These are phyloP conservation scores for Ennomos erosarius DNA, from an alignment of 2,888 invertebrate genomes.

Conservation along the genomic window DNA sequence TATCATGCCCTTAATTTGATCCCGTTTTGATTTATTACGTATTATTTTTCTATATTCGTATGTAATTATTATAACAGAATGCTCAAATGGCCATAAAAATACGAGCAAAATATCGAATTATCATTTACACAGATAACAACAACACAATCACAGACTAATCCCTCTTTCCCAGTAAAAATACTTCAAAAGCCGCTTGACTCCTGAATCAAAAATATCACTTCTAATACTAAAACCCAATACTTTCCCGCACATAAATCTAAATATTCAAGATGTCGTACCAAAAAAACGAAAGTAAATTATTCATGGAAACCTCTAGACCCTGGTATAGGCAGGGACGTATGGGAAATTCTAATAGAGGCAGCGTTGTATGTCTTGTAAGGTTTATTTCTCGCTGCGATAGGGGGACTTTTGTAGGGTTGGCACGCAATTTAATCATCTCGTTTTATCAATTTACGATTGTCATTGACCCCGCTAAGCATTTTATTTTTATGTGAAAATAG, in stretches of 20 bases:
- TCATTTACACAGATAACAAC: neutral
- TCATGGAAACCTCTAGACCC: conserved; percentile 50
- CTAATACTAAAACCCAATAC: conserved; percentile 48
- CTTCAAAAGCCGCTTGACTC: conserved; percentile 22
- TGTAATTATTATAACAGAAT: no score
- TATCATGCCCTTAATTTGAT: no score
- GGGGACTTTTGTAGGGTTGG: conserved; percentile 27
- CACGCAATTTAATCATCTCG: neutral
- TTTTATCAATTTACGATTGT: no score
- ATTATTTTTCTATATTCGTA: no score
- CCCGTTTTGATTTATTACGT: no score
- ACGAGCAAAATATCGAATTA: no score
- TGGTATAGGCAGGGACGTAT: conserved; percentile 35
- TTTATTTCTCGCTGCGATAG: conserved; percentile 33
- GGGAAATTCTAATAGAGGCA: conserved; percentile 36
- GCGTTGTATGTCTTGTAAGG: conserved; percentile 32
- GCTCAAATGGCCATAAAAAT: no score
- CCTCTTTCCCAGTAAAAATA: neutral
- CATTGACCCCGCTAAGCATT: no score
- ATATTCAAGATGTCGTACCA: conserved; percentile 54
- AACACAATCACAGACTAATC: no score
- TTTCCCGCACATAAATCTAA: conserved; percentile 53
- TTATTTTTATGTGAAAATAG: no score
- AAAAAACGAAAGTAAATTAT: conserved; percentile 53
- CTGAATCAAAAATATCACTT: conserved; percentile 41